These are phyloP conservation scores for Felis catus DNA, from an alignment of 2,113 vertebrate species.

Conservation along the genomic window DNA sequence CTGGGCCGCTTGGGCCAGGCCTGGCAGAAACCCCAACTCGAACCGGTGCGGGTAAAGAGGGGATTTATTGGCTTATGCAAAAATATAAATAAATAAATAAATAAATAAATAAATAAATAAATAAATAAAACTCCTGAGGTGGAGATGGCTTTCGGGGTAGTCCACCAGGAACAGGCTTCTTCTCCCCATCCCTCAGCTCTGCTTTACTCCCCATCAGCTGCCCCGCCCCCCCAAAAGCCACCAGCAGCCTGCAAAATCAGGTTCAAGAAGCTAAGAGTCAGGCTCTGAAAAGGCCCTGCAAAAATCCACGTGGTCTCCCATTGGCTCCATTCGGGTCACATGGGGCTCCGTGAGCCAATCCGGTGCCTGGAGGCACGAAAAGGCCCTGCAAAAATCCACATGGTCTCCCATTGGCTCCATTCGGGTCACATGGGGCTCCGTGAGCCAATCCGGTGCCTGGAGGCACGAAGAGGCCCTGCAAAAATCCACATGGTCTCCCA, in stretches of 20 bases:
- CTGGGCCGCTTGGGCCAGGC: not conserved
- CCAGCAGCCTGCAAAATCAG: not conserved
- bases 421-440: accelerated
- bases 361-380: not conserved
- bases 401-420: not conserved
- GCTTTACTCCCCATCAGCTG: not conserved
- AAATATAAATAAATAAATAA: too few relatives aligned
- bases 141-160: not conserved
- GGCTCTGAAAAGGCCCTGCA: not conserved
- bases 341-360: not conserved
- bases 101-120: too few relatives aligned
- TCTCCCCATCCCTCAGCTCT: not conserved
- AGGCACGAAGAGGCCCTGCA: not conserved
- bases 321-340: not conserved
- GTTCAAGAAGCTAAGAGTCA: accelerated
- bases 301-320: not conserved
- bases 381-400: accelerated
- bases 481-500: not conserved
- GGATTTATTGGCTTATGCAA: not conserved
- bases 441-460: not conserved
- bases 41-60: not conserved
- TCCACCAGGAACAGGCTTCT: not conserved
- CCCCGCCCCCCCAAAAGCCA: not conserved
- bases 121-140: not conserved
- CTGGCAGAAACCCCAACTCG: not conserved